A percentile compares a stretch with the other conserved stretches of the same genome.
Evolutionary conservation across 2,113 vertebrate species (phyloP).

Genomic region (Alouatta palliata): DNA sequence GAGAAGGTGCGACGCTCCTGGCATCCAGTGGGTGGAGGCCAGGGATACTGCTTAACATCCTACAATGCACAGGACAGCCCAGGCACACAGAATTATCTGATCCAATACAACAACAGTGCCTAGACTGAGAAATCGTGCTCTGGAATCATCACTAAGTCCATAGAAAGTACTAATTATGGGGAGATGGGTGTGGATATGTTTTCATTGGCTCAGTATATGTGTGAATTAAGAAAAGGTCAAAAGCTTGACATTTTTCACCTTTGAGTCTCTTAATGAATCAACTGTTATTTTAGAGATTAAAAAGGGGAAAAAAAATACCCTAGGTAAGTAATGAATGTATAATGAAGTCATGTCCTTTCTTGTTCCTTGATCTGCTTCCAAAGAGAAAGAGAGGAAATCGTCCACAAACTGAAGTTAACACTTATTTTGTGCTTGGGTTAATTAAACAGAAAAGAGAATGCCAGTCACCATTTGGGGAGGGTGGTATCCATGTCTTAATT

Average conservation of each 20-base stretch:
- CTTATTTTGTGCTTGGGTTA: constrained; percentile 46
- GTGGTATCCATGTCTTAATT: not conserved
- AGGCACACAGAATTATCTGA: not conserved
- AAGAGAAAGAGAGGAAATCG: constrained; percentile 66
- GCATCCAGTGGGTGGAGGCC: not conserved
- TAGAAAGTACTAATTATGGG: not conserved
- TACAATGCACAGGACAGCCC: not conserved
- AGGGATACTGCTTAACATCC: not conserved
- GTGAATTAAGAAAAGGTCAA: constrained; percentile 68
- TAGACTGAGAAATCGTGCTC: not conserved
- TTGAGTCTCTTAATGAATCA: constrained; percentile 56
- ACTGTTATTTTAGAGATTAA: constrained; percentile 68
- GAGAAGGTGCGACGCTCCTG: not conserved
- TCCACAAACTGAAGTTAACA: constrained; percentile 56
- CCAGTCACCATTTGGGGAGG: not conserved
- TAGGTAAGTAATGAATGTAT: constrained; percentile 57
- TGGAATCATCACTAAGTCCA: not conserved
- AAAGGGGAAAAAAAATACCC: not conserved
- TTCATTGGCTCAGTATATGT: constrained; percentile 23
- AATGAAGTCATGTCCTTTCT: constrained; percentile 65
- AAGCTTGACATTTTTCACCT: constrained; percentile 62
- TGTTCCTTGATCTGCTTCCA: constrained; percentile 66
- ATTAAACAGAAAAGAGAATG: constrained; percentile 57
- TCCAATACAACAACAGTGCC: not conserved
- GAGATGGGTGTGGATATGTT: not conserved